Evolutionary conservation across 2,797 vertebrate genomes (phyloP), one percentile per base, ranked within the genome.

Genomic region (Rhadinocentrus ornatus): DNA sequence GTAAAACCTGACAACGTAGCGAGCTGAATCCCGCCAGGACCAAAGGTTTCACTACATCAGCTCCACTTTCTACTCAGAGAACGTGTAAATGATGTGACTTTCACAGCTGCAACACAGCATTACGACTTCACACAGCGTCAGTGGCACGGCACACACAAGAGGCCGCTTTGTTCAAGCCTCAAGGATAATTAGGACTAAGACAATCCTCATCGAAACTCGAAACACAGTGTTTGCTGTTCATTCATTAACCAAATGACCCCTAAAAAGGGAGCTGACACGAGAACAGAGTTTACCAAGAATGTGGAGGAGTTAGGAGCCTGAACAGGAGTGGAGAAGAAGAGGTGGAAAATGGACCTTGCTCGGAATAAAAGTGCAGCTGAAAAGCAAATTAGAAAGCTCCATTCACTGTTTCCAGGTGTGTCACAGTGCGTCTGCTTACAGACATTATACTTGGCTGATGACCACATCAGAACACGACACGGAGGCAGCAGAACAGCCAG

Each of bases 361-460:
- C 78, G 13, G 50, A 67, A 78, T 62, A 31, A 76, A 82, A 84
- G 77, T 78, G 29, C 50, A 82, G 73, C 78, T 65, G 64, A 2
- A 31, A 56, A 58, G 69, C 35, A 73, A 63, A 73, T 56, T 18
- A 71, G 24, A n/a, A 9, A 5, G 66, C 64, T 75, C 46, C 62
- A 71, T 73, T 89, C 81, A 83, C 34, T 9, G 55, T 89, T 90
- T 86, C 82, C 88, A 91, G 86, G 86, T 55, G 89, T 87, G 88
- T 73, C 78, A 26, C 53, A 69, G 63, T 68, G 4, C n/a, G 59
- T 55, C 44, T 48, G 60, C 35, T 18, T 53, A 61, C 3, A 55
- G 24, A 73, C 32, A 48, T 55, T 62, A 70, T 22, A 62, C 37
- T 64, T 29, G 31, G 41, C 65, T 62, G 66, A 63, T 4, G 29